These are phyloP conservation scores for Luperina testacea DNA, from an alignment of 2,888 invertebrate genomes.

Conservation along the genomic window DNA sequence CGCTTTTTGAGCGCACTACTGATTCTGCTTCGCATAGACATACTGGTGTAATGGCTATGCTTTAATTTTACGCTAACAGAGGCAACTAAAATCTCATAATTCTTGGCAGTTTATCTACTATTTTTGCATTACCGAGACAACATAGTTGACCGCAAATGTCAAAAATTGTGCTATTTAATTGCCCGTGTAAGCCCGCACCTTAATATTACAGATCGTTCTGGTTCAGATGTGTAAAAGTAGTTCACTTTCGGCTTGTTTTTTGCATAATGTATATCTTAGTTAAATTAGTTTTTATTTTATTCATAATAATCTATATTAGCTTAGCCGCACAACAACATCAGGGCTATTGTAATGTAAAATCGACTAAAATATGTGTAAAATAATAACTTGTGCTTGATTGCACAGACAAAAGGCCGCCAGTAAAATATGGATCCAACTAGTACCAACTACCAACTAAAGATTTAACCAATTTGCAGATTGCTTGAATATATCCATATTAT, in stretches of 20 bases:
- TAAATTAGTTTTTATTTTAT: neutral
- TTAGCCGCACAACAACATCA: neutral
- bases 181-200: neutral
- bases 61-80: conserved; percentile 14
- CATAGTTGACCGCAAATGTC: neutral
- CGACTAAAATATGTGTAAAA: neutral
- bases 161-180: conserved; percentile 4
- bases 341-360: conserved; percentile 3
- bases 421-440: neutral
- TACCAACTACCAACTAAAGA: neutral
- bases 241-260: neutral
- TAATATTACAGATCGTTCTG: neutral
- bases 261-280: neutral
- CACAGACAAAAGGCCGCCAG: neutral
- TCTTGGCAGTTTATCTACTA: conserved; percentile 9
- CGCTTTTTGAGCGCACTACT: conserved; percentile 1
- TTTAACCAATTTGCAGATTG: neutral
- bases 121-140: too few relatives aligned
- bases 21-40: conserved; percentile 13
- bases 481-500: neutral
- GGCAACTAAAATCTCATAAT: conserved; percentile 13
- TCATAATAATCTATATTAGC: neutral
- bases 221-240: conserved; percentile 1
- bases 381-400: neutral
- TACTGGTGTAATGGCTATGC: neutral